Percentiles rank a stretch among this genome's conserved stretches.
phyloP scores from a whole-genome alignment of 2,888 invertebrate species.

The Harpalus rubripes region DNA sequence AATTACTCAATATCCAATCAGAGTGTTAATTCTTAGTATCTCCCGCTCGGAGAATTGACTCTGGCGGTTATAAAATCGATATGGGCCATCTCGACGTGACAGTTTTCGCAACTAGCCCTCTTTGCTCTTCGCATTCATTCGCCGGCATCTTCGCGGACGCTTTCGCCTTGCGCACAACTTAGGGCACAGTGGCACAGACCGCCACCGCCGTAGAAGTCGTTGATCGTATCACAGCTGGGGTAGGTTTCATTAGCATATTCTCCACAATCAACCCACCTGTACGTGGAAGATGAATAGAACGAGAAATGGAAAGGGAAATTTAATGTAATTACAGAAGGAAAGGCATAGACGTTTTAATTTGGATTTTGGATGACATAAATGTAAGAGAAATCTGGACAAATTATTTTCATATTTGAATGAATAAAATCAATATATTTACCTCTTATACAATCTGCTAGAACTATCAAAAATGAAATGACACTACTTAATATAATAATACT shows the following conservation, averaged over 20 bases:
- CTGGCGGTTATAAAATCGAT: slow-evolving; percentile 61
- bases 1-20: neutral
- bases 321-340: slow-evolving; percentile 5
- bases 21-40: neutral
- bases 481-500: no score
- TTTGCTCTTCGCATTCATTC: slow-evolving; percentile 55
- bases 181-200: slow-evolving; percentile 3
- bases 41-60: slow-evolving; percentile 9
- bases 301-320: neutral
- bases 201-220: neutral
- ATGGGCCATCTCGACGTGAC: slow-evolving; percentile 57
- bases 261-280: slow-evolving; percentile 41
- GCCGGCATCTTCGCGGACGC: slow-evolving; percentile 37
- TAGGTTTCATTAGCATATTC: slow-evolving; percentile 57
- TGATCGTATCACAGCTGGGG: slow-evolving; percentile 14
- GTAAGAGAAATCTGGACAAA: no score
- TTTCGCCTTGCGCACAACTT: neutral
- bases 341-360: neutral
- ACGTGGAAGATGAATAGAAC: neutral
- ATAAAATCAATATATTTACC: neutral
- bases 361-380: neutral
- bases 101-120: slow-evolving; percentile 52
- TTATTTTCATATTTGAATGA: neutral
- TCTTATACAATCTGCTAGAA: no score
- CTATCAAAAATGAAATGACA: no score